phyloP scores from a whole-genome alignment of 2,113 vertebrate genomes.

The Onychorhynchus coronatus region DNA sequence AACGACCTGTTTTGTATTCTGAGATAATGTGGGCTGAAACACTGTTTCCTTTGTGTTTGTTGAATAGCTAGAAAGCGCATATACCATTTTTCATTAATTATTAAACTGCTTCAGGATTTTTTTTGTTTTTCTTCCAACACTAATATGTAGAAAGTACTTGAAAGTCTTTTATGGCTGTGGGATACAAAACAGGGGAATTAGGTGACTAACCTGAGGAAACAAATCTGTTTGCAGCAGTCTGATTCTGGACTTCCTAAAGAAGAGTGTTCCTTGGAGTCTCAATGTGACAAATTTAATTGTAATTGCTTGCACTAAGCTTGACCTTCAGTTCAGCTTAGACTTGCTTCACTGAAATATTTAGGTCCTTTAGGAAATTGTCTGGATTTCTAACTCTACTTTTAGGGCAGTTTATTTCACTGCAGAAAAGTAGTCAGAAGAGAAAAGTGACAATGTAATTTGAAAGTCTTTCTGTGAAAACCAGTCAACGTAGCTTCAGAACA shows the following conservation, averaged over 20 bases:
- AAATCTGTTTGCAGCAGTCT: neutral
- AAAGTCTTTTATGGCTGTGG: neutral
- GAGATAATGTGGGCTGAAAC: neutral
- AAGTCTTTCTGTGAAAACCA: neutral
- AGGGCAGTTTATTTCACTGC: neutral
- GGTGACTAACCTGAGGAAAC: neutral
- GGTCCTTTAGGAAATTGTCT: neutral
- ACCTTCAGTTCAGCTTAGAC: neutral
- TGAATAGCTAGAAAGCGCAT: neutral
- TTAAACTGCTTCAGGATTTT: neutral
- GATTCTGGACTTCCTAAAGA: neutral
- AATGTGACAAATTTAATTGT: neutral
- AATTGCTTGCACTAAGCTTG: neutral
- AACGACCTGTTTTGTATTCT: neutral
- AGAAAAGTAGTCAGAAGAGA: neutral
- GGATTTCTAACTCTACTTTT: neutral
- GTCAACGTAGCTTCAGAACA: neutral
- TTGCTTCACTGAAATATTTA: neutral
- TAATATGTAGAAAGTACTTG: neutral
- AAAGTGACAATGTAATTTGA: neutral
- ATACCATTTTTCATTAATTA: neutral
- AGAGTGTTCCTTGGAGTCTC: neutral
- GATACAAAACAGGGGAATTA: neutral
- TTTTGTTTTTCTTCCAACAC: neutral
- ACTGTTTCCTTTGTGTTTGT: neutral